These are phyloP conservation scores for Pristionchus exspectatus DNA, from an alignment of 2,888 invertebrate genomes.

Conservation along the genomic window DNA sequence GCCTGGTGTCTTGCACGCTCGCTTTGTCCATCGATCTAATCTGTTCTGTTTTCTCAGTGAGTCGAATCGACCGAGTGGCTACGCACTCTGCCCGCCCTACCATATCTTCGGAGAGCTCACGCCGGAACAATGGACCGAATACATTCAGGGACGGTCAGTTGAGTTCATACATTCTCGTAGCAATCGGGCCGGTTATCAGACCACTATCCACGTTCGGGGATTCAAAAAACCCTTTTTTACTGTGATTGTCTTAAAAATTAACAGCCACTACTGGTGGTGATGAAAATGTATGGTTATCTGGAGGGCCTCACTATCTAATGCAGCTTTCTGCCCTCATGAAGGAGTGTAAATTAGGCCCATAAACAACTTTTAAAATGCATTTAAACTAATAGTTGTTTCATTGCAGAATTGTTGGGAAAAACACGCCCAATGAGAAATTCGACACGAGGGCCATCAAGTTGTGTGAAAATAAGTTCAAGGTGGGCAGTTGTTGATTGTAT, in stretches of 20 bases:
- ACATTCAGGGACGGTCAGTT: background rate
- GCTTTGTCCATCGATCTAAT: background rate
- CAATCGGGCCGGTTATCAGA: no score
- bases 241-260: no score
- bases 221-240: no score
- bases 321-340: no score
- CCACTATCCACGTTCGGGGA: no score
- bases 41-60: background rate
- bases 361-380: no score
- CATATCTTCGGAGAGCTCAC: background rate
- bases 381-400: background rate
- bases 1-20: background rate
- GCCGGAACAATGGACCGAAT: background rate
- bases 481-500: background rate
- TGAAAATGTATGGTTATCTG: no score
- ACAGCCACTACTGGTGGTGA: no score
- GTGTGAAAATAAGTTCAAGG: slow-evolving; percentile 33
- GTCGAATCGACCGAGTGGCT: background rate
- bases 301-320: no score
- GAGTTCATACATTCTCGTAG: no score
- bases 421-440: background rate
- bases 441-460: background rate
- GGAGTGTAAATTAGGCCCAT: no score
- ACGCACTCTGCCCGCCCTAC: background rate
- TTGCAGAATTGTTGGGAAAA: background rate